Base-by-base conservation (phyloP, 2,113 vertebrate species). In the Aphyosemion australe region DNA sequence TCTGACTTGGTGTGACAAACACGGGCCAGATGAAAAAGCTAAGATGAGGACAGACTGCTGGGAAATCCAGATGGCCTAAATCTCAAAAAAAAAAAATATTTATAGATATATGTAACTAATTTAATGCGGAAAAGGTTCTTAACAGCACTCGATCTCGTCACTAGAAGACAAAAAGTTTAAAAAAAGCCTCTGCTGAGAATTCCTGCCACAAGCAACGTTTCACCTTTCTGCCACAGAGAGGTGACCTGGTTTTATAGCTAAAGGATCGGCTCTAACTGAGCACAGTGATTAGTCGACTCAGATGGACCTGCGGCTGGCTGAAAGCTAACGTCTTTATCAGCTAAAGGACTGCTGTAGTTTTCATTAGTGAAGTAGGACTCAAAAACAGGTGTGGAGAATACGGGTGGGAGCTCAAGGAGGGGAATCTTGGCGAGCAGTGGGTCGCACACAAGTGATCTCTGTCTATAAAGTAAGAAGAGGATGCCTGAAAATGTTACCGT, bases 251-350 rank as follows among this genome's bases (percentile, higher is more conserved):
- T 90, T 90, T 85, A 87, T 20, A 67, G 79, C 69, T 73, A 74
- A 78, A 82, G 81, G 87, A 84, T 82, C 69, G 68, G 43, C 47
- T 47, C 45, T 71, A 63, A 84, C 86, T 72, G 56, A 78, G 64
- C 58, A 51, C 64, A 64, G n/a, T 71, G 66, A 78, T 85, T 82
- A 86, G 83, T 88, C 87, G 85, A 88, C 84, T 87, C 84, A 89
- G 86, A 77, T 88, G 85, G 82, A 78, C 84, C 71, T 65, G 76
- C n/a, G 61, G 76, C 72, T n/a, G 18, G 61, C 52, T 60, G 26
- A 69, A 61, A 52, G 53, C 56, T 12, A 69, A 76, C 12, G 52
- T 37, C 76, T 82, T 85, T 76, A 81, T 82, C 79, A 85, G 74
- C 59, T 48, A 48, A 2, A 49, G 52, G 67, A 60, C 72, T 66